phyloP scores from a whole-genome alignment of 2,888 invertebrate species.

The Tinea trinotella region DNA sequence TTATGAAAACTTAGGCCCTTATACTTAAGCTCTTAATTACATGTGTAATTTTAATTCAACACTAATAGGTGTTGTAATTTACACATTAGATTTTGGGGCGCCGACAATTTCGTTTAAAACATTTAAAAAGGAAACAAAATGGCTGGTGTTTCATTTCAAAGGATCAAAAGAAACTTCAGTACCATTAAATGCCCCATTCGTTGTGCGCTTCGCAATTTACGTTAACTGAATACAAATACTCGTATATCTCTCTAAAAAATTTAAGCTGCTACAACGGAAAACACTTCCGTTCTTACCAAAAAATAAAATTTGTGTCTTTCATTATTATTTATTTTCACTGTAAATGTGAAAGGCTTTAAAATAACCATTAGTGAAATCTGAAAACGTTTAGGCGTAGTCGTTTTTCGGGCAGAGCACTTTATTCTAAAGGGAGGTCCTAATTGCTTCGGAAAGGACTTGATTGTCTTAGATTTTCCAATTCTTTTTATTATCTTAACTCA shows the following conservation, averaged over 20 bases:
- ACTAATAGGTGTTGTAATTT: too few relatives aligned
- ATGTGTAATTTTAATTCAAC: too few relatives aligned
- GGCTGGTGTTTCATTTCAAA: not conserved
- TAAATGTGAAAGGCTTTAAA: not conserved
- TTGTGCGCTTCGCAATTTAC: not conserved
- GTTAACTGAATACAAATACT: not conserved
- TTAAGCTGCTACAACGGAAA: not conserved
- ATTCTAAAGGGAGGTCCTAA: not conserved
- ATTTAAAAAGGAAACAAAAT: too few relatives aligned
- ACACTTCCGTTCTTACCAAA: constrained; percentile 7
- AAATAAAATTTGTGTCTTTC: not conserved
- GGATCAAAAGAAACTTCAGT: not conserved
- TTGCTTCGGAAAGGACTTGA: not conserved
- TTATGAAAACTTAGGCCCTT: too few relatives aligned
- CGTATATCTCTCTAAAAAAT: not conserved
- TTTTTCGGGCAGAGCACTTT: not conserved
- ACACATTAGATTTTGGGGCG: too few relatives aligned
- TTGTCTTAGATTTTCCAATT: not conserved
- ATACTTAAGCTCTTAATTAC: too few relatives aligned
- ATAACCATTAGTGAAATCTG: constrained; percentile 2
- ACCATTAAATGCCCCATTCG: not conserved
- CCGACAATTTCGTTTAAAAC: too few relatives aligned
- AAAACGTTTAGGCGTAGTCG: not conserved
- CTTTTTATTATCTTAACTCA: not conserved
- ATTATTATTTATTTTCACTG: not conserved